Percentiles rank a stretch among this genome's conserved stretches.
These are phyloP conservation scores for Peromyscus attwateri DNA, from an alignment of 2,797 vertebrate genomes.

Conservation along the genomic window DNA sequence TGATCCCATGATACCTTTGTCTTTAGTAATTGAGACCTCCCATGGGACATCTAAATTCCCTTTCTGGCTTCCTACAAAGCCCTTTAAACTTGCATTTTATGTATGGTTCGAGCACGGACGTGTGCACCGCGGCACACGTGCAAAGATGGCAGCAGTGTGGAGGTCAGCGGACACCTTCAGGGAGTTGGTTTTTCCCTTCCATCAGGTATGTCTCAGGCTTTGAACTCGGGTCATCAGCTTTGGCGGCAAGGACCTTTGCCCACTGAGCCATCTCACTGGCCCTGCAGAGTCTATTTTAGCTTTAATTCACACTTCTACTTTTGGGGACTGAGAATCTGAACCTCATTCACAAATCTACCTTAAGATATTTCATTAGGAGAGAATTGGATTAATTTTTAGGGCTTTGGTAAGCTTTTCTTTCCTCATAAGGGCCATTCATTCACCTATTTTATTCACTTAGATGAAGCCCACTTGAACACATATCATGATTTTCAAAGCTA, in stretches of 20 bases:
- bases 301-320: conserved; percentile 19
- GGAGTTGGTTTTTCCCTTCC: background rate
- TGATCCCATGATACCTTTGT: background rate
- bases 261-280: background rate
- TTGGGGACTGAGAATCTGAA: background rate
- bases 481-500: conserved; percentile 70
- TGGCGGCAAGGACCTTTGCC: background rate
- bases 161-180: background rate
- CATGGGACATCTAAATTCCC: background rate
- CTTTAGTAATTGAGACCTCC: background rate
- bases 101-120: no score
- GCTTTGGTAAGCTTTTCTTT: background rate
- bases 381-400: conserved; percentile 51
- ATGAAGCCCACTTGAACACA: conserved; percentile 61
- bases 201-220: background rate
- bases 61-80: background rate
- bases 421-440: conserved; percentile 43
- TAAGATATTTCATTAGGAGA: conserved; percentile 29
- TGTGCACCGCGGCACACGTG: background rate
- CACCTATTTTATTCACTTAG: conserved; percentile 57
- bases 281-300: background rate
- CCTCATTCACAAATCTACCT: conserved; percentile 28
- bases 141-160: background rate
- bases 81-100: background rate
- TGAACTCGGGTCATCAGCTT: background rate